Conservation (phyloP, 1,140 invertebrate genomes). For the Pristionchus pacificus region DNA sequence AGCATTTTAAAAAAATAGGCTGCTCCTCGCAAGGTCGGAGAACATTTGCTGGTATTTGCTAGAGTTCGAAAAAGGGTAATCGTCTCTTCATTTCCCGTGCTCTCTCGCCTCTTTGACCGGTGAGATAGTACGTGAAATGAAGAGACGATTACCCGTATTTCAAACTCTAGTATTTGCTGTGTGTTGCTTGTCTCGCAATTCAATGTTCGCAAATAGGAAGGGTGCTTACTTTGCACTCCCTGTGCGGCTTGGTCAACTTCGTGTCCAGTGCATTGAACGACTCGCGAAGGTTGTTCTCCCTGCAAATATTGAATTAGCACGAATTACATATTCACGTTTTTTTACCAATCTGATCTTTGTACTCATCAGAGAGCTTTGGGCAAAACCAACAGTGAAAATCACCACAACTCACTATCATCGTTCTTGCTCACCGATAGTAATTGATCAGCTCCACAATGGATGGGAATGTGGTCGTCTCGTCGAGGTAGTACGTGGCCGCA, state of each 20-base stretch:
- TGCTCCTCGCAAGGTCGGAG: not conserved
- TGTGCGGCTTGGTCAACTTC: constrained; percentile 23
- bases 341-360: no score
- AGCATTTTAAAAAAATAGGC: not conserved
- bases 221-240: constrained; percentile 26
- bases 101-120: no score
- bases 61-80: no score
- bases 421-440: no score
- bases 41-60: not conserved
- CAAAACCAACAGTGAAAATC: no score
- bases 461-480: constrained; percentile 29
- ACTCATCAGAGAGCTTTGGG: no score
- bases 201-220: not conserved
- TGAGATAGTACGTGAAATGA: no score
- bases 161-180: not conserved
- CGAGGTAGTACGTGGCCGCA: constrained; percentile 28
- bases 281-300: constrained; percentile 29
- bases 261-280: constrained; percentile 33
- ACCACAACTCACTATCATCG: no score
- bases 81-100: no score
- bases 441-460: constrained; percentile 36
- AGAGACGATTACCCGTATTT: no score
- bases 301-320: no score
- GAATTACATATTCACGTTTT: no score
- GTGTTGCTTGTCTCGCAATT: not conserved